Conservation (phyloP, 2,888 invertebrate genomes). For the Pelosia muscerda region DNA sequence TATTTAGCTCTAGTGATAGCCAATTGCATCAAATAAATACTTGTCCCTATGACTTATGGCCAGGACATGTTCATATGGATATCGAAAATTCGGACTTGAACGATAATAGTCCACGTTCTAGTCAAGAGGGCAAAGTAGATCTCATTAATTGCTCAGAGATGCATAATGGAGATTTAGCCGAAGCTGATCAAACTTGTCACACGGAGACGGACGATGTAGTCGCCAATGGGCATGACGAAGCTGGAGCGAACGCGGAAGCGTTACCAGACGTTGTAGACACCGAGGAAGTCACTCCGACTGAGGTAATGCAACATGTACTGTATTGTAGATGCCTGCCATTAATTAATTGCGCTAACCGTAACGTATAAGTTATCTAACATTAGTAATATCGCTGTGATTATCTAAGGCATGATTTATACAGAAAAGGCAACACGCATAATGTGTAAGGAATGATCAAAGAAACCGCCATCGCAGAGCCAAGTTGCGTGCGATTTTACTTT, state of each 20-base stretch:
- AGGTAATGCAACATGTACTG: slow-evolving; percentile 82
- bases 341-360: slow-evolving; percentile 73
- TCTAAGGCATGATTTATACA: background rate
- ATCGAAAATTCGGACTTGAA: slow-evolving; percentile 67
- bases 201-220: slow-evolving; percentile 62
- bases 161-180: slow-evolving; percentile 92
- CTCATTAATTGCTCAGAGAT: slow-evolving; percentile 83
- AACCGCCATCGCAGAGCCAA: too few species aligned
- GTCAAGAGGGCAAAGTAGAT: slow-evolving; percentile 80
- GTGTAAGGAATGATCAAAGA: too few species aligned
- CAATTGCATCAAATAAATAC: slow-evolving; percentile 74
- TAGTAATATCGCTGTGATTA: background rate
- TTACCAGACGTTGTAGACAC: slow-evolving; percentile 83
- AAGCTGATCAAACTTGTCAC: slow-evolving; percentile 92
- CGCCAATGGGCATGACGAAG: slow-evolving; percentile 56
- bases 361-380: slow-evolving; percentile 40
- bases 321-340: slow-evolving; percentile 83
- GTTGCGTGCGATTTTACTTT: too few species aligned
- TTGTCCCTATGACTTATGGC: slow-evolving; percentile 80
- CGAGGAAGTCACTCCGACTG: slow-evolving; percentile 83
- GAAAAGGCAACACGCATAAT: background rate
- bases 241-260: slow-evolving; percentile 64
- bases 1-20: slow-evolving; percentile 75
- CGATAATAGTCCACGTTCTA: slow-evolving; percentile 70
- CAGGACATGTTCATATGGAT: slow-evolving; percentile 75